Conservation (phyloP, 1,140 invertebrate species). For the Coboldia fuscipes region DNA sequence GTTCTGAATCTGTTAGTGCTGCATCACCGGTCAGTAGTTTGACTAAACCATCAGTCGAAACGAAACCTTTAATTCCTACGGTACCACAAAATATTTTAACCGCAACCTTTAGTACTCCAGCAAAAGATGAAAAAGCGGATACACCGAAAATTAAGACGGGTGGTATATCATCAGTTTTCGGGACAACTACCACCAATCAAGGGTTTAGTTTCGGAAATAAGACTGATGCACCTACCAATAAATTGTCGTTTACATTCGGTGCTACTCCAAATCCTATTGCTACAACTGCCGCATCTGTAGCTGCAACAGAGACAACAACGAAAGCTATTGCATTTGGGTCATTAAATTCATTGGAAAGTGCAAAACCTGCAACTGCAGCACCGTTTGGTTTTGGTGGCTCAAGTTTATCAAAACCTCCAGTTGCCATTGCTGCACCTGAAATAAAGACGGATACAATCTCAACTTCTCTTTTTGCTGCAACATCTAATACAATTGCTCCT, state of each 20-base stretch:
- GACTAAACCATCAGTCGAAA: background rate
- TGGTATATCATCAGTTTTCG: background rate
- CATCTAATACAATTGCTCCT: no score
- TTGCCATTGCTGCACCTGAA: no score
- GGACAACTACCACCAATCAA: background rate
- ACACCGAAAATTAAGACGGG: background rate
- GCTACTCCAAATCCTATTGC: background rate
- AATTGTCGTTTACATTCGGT: slow-evolving; percentile 1
- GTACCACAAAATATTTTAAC: slow-evolving; percentile 2
- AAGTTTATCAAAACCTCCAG: slow-evolving; percentile 1
- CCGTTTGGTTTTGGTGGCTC: slow-evolving; percentile 2
- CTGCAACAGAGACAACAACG: slow-evolving; percentile 7
- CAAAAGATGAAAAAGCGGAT: background rate
- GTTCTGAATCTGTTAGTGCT: background rate
- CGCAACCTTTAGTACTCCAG: background rate
- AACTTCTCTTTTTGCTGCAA: no score
- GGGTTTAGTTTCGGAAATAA: background rate
- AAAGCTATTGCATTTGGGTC: background rate
- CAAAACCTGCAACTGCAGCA: slow-evolving; percentile 5
- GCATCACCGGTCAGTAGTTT: background rate
- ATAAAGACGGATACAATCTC: no score
- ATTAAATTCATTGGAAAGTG: background rate
- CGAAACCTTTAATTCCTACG: background rate
- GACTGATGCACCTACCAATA: background rate
- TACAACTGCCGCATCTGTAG: background rate